Percentiles rank a stretch among this genome's conserved stretches.
Conservation (phyloP, 2,888 invertebrate species). For the Elegia similella region DNA sequence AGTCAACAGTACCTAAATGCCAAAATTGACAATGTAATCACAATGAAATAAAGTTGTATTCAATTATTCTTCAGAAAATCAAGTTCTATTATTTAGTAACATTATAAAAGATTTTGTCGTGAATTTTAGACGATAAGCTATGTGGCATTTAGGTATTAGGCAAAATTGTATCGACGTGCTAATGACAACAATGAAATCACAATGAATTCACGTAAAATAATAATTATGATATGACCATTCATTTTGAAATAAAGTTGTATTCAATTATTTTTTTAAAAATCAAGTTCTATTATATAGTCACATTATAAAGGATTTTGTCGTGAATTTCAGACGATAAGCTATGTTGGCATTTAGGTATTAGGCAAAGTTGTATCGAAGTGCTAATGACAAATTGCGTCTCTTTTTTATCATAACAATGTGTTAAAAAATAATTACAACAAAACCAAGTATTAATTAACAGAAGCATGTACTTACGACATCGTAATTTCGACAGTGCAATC, state of each 20-base stretch:
- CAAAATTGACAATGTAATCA: too few relatives aligned
- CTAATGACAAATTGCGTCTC: constrained; percentile 5
- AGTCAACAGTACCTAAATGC: too few relatives aligned
- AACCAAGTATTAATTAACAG: constrained; percentile 47
- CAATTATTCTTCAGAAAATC: too few relatives aligned
- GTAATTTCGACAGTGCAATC: constrained; percentile 50
- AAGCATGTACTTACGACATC: constrained; percentile 51
- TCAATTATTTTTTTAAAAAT: neutral
- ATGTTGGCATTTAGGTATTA: constrained; percentile 6
- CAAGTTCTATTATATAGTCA: neutral
- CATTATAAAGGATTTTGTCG: neutral
- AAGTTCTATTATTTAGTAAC: too few relatives aligned
- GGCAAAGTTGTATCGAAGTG: neutral
- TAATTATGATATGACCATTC: neutral
- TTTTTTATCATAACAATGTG: constrained; percentile 14
- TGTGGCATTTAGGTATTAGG: too few relatives aligned
- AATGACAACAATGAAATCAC: too few relatives aligned
- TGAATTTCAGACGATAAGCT: neutral
- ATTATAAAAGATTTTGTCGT: too few relatives aligned
- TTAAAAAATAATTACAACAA: constrained; percentile 32
- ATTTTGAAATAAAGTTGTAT: neutral
- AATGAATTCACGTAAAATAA: too few relatives aligned
- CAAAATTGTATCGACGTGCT: too few relatives aligned
- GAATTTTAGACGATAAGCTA: too few relatives aligned
- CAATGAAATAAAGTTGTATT: too few relatives aligned